Evolutionary conservation across 2,888 invertebrate species (phyloP).

Genomic region (Ophraella communa): DNA sequence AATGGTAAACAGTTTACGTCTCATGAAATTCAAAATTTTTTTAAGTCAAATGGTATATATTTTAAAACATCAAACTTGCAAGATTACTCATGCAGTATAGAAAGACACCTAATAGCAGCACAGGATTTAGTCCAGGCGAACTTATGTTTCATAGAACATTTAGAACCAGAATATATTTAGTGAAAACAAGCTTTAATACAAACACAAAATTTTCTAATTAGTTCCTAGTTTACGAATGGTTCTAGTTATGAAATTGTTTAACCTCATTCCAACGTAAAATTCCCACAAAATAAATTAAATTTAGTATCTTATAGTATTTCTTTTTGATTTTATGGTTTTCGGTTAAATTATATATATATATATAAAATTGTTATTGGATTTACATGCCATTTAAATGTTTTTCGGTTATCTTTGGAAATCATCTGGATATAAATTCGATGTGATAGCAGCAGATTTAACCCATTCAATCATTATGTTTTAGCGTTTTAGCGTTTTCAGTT

Average conservation of each 20-base stretch:
- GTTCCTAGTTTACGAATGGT: too few species aligned
- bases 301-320: constrained; percentile 4
- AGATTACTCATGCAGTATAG: too few species aligned
- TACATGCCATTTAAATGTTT: constrained; percentile 33
- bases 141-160: too few species aligned
- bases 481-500: constrained; percentile 20
- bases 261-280: constrained; percentile 4
- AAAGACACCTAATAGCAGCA: too few species aligned
- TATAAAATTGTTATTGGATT: constrained; percentile 25
- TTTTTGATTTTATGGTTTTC: constrained; percentile 14
- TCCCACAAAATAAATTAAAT: constrained; percentile 17
- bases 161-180: too few species aligned
- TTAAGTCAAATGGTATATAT: too few species aligned
- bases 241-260: background rate
- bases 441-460: constrained; percentile 23
- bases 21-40: too few species aligned
- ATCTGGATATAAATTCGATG: constrained; percentile 26
- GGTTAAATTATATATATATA: background rate
- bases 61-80: too few species aligned
- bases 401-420: constrained; percentile 27
- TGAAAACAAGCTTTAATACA: too few species aligned
- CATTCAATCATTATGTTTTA: constrained; percentile 30
- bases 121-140: too few species aligned
- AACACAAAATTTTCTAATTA: too few species aligned
- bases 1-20: too few species aligned